These are phyloP conservation scores for Chrysochloris asiatica DNA, from an alignment of 2,113 vertebrate species.

Conservation along the genomic window DNA sequence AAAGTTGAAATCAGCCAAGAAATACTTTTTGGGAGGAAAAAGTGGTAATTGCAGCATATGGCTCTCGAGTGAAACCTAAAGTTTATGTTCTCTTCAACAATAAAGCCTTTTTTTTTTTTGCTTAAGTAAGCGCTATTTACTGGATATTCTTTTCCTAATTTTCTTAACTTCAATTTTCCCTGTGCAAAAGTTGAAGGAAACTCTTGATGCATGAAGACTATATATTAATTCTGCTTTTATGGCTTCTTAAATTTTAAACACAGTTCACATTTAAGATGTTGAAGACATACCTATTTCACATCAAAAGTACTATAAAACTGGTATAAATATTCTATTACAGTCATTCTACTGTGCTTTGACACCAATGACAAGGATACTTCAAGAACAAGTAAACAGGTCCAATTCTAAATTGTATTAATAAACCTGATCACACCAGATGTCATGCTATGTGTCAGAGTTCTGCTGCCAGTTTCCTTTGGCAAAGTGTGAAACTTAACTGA, in stretches of 20 bases:
- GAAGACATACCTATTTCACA: not conserved
- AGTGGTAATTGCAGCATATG: not conserved
- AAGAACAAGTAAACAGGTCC: slow-evolving; percentile 18
- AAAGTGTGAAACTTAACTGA: slow-evolving; percentile 21
- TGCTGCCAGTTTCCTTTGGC: not conserved
- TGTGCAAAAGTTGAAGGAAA: slow-evolving; percentile 17
- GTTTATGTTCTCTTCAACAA: not conserved
- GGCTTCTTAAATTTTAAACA: slow-evolving; percentile 47
- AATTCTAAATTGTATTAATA: slow-evolving; percentile 47
- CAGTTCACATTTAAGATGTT: slow-evolving; percentile 30
- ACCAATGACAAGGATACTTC: not conserved
- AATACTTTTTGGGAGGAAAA: not conserved
- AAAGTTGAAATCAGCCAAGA: slow-evolving; percentile 49
- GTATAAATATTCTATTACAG: not conserved
- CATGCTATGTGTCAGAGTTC: slow-evolving; percentile 32
- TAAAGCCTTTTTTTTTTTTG: not conserved
- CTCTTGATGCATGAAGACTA: not conserved
- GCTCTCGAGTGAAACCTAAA: not conserved
- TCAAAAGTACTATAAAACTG: not conserved
- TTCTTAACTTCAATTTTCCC: no score
- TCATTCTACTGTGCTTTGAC: slow-evolving; percentile 15
- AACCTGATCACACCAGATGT: slow-evolving; percentile 37
- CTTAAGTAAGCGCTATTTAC: not conserved
- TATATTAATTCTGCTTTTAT: slow-evolving; percentile 24
- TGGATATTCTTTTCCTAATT: not conserved